phyloP scores from a whole-genome alignment of 2,113 vertebrate species.

The Hassar affinis region DNA sequence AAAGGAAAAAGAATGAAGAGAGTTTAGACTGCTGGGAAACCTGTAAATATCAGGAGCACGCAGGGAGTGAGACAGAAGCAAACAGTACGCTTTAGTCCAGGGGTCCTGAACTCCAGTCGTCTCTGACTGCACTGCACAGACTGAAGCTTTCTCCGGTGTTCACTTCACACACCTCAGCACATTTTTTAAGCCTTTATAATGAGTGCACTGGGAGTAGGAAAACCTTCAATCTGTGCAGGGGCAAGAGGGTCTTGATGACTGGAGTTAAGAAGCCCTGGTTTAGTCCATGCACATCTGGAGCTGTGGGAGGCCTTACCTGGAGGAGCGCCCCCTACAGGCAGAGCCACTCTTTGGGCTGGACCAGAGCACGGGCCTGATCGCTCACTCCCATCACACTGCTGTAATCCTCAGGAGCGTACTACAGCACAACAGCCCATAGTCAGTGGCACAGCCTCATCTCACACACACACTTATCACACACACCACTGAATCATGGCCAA shows the following conservation, averaged over 20 bases:
- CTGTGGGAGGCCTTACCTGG: slow-evolving; percentile 76
- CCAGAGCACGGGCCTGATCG: slow-evolving; percentile 90
- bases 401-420: slow-evolving; percentile 95
- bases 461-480: slow-evolving; percentile 36
- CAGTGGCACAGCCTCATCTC: slow-evolving; percentile 60
- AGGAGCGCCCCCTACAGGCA: slow-evolving; percentile 84
- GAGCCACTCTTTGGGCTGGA: slow-evolving; percentile 99
- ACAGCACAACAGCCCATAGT: slow-evolving; percentile 76
- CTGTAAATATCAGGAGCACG: not conserved
- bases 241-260: not conserved
- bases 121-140: not conserved
- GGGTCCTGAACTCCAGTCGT: not conserved
- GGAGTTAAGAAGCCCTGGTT: slow-evolving; percentile 18
- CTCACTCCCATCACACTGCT: slow-evolving; percentile 89
- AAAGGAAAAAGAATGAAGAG: not conserved
- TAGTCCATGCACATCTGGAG: slow-evolving; percentile 51
- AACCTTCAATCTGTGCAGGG: not conserved
- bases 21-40: not conserved
- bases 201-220: not conserved
- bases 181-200: not conserved
- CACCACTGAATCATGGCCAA: slow-evolving; percentile 4
- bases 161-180: not conserved
- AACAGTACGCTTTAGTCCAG: not conserved
- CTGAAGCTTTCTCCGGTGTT: not conserved
- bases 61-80: not conserved